phyloP scores from a whole-genome alignment of 2,797 vertebrate genomes.

The Sus cebifrons region DNA sequence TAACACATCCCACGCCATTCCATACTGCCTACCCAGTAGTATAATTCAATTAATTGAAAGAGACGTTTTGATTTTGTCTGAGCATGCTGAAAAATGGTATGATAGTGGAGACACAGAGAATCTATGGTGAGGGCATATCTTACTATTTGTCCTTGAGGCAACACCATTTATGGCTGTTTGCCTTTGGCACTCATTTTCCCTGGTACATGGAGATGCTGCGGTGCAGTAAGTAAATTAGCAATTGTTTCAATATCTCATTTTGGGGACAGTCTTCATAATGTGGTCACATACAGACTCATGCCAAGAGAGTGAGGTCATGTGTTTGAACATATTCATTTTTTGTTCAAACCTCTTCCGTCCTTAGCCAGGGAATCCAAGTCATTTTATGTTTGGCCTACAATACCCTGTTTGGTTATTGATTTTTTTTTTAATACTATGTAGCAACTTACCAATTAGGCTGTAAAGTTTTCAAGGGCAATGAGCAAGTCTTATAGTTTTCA shows the following conservation, averaged over 20 bases:
- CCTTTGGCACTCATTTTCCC: slow-evolving; percentile 15
- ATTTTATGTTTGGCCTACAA: slow-evolving; percentile 41
- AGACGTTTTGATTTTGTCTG: neutral
- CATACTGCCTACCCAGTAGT: neutral
- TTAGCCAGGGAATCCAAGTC: slow-evolving; percentile 19
- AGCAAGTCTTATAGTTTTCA: neutral
- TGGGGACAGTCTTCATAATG: slow-evolving; percentile 23
- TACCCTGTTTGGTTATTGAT: neutral
- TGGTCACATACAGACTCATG: slow-evolving; percentile 30
- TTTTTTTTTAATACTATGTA: neutral
- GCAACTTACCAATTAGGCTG: neutral
- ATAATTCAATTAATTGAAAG: neutral
- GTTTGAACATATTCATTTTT: slow-evolving; percentile 51
- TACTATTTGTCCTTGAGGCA: slow-evolving; percentile 27
- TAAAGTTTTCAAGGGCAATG: slow-evolving; percentile 31
- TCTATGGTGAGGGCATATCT: neutral
- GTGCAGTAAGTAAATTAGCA: slow-evolving; percentile 51
- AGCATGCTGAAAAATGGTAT: neutral
- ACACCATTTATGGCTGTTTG: neutral
- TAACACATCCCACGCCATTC: neutral
- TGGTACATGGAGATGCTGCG: neutral
- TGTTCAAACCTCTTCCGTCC: neutral
- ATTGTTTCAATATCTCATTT: slow-evolving; percentile 45
- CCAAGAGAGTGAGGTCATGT: slow-evolving; percentile 72
- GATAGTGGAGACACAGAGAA: neutral